Base-by-base conservation (phyloP, 2,888 invertebrate genomes). In the Drosophila ustulata region DNA sequence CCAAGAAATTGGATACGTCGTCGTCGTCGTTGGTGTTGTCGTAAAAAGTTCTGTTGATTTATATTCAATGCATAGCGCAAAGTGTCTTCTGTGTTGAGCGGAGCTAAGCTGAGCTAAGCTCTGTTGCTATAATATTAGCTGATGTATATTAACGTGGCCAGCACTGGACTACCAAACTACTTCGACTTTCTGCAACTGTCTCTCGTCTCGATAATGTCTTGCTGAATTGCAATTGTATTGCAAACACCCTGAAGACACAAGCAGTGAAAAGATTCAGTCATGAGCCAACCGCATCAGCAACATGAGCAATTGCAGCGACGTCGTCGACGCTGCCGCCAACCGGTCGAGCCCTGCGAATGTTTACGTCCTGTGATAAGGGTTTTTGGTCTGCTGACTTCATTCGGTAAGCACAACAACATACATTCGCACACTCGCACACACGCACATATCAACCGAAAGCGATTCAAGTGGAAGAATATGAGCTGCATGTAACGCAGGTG, bases 381-480 rank as follows among this genome's bases (percentile, higher is more conserved):
- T 75, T 91, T 90, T 86, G 92, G 92, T 80, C 82, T 92, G 73
- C 88, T 91, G 80, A 92, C 92, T 71, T 90, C 92, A 68, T 90
- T 92, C 80, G 92, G 92, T 92, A 81, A 92, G 92, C 57, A 57
- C 46, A 56, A 43, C 45, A 45, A 32, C 43, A 63, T 46, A 28
- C 32, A 26, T 1, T 18, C 49, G 30, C 37, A 9, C 41, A 9
- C 7, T 13, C 49, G 25, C 51, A 3, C 32, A 28, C 26, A 52
- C 32, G 5, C 6, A 43, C 26, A 45, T 50, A 34, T 26, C 50
- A 63, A 34, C 23, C 32, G 43, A 30, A 66, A 71, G n/a, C 49
- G 49, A 77, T 47, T 69, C 64, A 74, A 70, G 69, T 58, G 81
- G 56, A 86, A 83, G 55, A 47, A 56, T 68, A 46, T 65, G 55